A percentile compares a stretch with the other conserved stretches of the same genome.
These are phyloP conservation scores for Dolichallabes microphthalmus DNA, from an alignment of 2,113 vertebrate species.

Conservation along the genomic window DNA sequence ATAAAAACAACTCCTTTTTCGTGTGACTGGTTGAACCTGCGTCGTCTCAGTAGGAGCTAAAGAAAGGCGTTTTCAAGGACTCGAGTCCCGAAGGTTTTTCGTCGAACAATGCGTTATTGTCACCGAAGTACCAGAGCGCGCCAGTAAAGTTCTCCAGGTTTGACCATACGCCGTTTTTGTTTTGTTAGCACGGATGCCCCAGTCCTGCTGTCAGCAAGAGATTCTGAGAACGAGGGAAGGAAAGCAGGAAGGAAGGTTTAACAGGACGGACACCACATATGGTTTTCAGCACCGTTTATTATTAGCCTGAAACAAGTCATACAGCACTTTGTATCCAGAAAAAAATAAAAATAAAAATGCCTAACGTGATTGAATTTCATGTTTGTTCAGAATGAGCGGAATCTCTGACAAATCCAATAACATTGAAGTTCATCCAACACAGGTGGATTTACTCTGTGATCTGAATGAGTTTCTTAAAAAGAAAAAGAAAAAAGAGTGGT, in stretches of 20 bases:
- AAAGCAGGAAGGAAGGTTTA: conserved; percentile 47
- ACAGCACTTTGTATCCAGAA: not conserved
- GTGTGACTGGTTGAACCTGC: not conserved
- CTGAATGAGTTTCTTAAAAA: not conserved
- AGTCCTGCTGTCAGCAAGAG: conserved; percentile 19
- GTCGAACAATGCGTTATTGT: conserved; percentile 8
- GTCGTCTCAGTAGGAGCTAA: not conserved
- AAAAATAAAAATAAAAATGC: too few species aligned
- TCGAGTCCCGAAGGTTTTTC: conserved; percentile 16
- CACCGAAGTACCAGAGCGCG: conserved; percentile 14
- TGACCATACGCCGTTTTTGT: conserved; percentile 3
- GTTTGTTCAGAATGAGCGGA: not conserved
- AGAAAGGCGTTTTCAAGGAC: conserved; percentile 18
- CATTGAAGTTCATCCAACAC: not conserved
- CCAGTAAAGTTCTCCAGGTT: conserved; percentile 7
- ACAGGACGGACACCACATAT: conserved; percentile 32
- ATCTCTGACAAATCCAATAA: not conserved
- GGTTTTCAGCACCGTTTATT: conserved; percentile 33
- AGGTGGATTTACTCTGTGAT: conserved; percentile 14
- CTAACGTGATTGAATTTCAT: not conserved
- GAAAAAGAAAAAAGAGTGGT: not conserved
- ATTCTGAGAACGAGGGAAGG: conserved; percentile 41
- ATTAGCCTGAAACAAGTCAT: conserved; percentile 19
- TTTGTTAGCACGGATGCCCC: conserved; percentile 24
- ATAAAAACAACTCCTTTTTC: not conserved